Base-by-base conservation (phyloP, 2,888 invertebrate genomes). In the Enchytraeus crypticus region DNA sequence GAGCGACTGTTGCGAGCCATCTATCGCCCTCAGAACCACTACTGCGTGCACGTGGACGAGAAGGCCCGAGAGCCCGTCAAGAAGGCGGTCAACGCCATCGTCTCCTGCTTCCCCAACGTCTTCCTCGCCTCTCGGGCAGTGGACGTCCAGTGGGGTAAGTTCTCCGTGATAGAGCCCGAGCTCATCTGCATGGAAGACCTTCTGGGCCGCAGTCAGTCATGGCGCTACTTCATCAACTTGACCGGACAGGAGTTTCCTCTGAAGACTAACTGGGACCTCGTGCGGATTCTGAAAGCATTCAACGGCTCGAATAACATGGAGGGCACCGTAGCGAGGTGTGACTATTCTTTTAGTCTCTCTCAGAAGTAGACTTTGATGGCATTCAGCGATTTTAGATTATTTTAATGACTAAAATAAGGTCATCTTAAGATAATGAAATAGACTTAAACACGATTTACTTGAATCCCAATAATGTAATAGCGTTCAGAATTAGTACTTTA, bases 231-330 rank as follows among this genome's bases (percentile, higher is more conserved):
- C 59, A 72, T 77, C 23, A 77, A 77, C 55, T 65, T 75, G 18
- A 71, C 74, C 0, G 75, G 74, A 3, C 72, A 73, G 51, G 74
- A 75, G 58, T 73, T 74, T 57, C 76, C 76, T 34, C 60, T 75
- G 26, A 74, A 70, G 59, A 77, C 75, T 8, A 77, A 77, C 64
- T 57, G 66, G 18, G 75, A 78, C 61, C 62, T 77, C 21, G 74
- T 76, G 3, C 63, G 69, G 57, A 74, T 76, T 11, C 59, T 77
- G 8, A 70, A 71, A 57, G 46, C 66, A n/a, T 66, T 72, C 46
- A 71, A 74, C 49, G 77, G 77, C 1, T 66, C 71, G 3, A 78
- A 77, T 43, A 51, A 62, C 26, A 46, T 64, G 23, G 54, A 45
- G 23, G 62, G 38, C 18, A 62, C 63, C 1, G 29, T 38, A 14